These are phyloP conservation scores for Eidolon dupreanum DNA, from an alignment of 2,797 vertebrate species.

Conservation along the genomic window DNA sequence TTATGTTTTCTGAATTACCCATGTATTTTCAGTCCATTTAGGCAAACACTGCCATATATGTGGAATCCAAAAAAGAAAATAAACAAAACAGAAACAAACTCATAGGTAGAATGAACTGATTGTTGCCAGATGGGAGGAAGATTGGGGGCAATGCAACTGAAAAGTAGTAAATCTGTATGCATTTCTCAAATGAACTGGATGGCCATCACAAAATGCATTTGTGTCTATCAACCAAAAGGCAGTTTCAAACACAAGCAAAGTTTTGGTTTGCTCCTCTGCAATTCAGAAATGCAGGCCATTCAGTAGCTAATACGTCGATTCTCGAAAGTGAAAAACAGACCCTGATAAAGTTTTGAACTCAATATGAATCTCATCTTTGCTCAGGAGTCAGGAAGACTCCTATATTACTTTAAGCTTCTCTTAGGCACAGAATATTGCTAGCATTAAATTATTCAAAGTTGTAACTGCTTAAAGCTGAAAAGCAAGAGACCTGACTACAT, in stretches of 20 bases:
- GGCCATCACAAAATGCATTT: conserved; percentile 36
- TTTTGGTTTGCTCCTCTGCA: conserved; percentile 52
- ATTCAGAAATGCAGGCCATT: conserved; percentile 22
- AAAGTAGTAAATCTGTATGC: neutral
- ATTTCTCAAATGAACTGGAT: conserved; percentile 47
- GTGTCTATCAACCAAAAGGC: neutral
- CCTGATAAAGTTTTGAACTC: conserved; percentile 59
- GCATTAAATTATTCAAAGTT: conserved; percentile 61
- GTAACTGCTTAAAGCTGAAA: conserved; percentile 36
- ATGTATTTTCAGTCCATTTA: conserved; percentile 50
- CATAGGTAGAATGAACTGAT: too few species aligned
- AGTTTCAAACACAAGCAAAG: conserved; percentile 53
- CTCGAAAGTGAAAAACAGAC: conserved; percentile 54
- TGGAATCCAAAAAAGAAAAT: too few species aligned
- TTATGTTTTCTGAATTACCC: conserved; percentile 46
- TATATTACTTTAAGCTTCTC: conserved; percentile 30
- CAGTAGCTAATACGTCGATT: conserved; percentile 26
- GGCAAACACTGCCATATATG: neutral
- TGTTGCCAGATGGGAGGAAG: too few species aligned
- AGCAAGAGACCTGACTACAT: neutral
- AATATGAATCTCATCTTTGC: conserved; percentile 57
- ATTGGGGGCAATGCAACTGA: neutral
- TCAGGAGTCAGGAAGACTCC: conserved; percentile 42
- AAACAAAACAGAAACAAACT: too few species aligned
- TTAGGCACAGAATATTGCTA: neutral